Percentiles rank a stretch among this genome's conserved stretches.
These are phyloP conservation scores for Remorina albescens DNA, from an alignment of 2,797 vertebrate genomes.

Conservation along the genomic window DNA sequence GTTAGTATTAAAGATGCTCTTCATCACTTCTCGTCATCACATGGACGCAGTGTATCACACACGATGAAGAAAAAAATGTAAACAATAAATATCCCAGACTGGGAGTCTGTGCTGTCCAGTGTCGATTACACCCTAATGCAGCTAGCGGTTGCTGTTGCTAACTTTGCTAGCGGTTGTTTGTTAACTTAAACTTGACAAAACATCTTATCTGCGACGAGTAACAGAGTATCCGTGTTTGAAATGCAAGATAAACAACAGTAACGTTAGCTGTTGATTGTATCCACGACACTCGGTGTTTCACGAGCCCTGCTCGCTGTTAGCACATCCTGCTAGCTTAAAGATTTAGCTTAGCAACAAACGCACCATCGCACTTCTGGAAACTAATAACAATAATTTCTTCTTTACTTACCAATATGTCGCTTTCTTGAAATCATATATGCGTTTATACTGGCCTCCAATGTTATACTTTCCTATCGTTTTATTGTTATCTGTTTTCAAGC, in stretches of 20 bases:
- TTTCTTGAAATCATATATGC: conserved; percentile 14
- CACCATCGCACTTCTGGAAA: neutral
- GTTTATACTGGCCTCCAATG: conserved; percentile 8
- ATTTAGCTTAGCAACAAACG: neutral
- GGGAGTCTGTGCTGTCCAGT: neutral
- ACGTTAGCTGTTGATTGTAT: neutral
- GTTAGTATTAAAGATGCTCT: neutral
- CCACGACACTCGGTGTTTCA: too few relatives aligned
- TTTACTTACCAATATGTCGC: conserved; percentile 31
- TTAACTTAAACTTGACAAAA: neutral
- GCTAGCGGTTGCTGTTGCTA: conserved; percentile 10
- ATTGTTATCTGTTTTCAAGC: neutral
- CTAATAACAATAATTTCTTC: neutral
- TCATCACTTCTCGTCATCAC: neutral
- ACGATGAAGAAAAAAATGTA: neutral
- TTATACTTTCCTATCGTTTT: neutral
- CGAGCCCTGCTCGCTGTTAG: conserved; percentile 13
- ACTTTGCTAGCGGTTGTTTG: neutral
- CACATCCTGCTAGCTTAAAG: conserved; percentile 24
- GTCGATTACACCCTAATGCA: neutral
- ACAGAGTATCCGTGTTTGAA: rapidly evolving
- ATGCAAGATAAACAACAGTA: neutral
- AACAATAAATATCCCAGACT: neutral
- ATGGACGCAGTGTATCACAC: neutral
- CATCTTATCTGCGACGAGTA: neutral